A percentile compares a stretch with the other conserved stretches of the same genome.
phyloP scores from a whole-genome alignment of 2,797 vertebrate genomes.

The Alfaro cultratus region DNA sequence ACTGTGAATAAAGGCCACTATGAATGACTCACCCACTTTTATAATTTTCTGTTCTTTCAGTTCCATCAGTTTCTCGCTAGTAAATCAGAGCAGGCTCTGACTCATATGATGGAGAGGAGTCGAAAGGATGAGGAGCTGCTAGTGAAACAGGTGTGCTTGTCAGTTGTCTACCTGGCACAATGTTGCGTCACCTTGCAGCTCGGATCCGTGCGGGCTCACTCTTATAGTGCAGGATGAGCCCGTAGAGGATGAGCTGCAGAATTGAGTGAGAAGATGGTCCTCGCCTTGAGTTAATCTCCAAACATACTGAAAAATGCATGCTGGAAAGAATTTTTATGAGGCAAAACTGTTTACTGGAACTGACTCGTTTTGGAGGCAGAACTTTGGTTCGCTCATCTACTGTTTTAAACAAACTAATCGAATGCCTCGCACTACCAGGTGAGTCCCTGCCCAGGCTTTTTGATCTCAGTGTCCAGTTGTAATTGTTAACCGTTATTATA shows the following conservation, averaged over 20 bases:
- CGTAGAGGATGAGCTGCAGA: conserved; percentile 22
- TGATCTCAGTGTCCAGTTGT: conserved; percentile 4
- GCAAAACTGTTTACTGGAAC: conserved; percentile 22
- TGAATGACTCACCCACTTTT: conserved; percentile 47
- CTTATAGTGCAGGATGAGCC: conserved; percentile 4
- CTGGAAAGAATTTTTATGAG: neutral
- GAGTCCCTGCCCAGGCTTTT: conserved; percentile 6
- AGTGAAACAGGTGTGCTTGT: conserved; percentile 43
- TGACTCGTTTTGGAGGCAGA: conserved; percentile 3
- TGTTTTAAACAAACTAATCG: conserved; percentile 21
- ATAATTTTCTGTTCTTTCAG: conserved; percentile 24
- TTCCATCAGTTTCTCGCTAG: conserved; percentile 30
- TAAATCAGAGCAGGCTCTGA: conserved; percentile 32
- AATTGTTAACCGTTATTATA: conserved; percentile 20
- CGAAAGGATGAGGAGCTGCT: conserved; percentile 38
- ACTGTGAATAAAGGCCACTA: conserved; percentile 33
- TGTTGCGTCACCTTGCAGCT: conserved; percentile 27
- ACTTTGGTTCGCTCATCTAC: neutral
- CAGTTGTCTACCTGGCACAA: conserved; percentile 36
- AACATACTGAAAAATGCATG: conserved; percentile 40
- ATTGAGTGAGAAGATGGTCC: conserved; percentile 24
- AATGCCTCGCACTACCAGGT: conserved; percentile 10
- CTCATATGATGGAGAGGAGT: conserved; percentile 37
- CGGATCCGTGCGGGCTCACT: conserved; percentile 13
- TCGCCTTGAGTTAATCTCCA: conserved; percentile 29